Conservation (phyloP, 2,113 vertebrate species). For the Passer montanus region DNA sequence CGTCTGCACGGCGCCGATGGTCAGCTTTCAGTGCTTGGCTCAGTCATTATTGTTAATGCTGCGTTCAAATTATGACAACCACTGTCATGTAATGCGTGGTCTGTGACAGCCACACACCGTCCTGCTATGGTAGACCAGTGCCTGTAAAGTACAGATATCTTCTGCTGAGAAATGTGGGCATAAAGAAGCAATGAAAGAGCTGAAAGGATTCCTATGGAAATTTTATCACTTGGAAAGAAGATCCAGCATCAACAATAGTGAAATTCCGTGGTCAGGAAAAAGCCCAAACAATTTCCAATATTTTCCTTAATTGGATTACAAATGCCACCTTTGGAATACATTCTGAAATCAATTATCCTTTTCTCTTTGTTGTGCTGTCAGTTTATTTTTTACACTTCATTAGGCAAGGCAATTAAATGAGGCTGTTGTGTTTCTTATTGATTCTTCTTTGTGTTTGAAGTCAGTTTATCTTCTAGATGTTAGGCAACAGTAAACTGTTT, state of each 20-base stretch:
- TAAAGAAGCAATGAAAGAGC: background rate
- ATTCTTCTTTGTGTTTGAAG: background rate
- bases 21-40: background rate
- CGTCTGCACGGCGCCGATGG: background rate
- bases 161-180: background rate
- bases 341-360: conserved; percentile 20
- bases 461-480: background rate
- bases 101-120: background rate
- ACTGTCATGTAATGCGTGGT: background rate
- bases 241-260: background rate
- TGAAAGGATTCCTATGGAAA: background rate
- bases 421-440: background rate
- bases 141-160: background rate
- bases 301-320: conserved; percentile 18
- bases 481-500: background rate
- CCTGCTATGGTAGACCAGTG: background rate
- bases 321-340: conserved; percentile 10
- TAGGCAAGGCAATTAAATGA: background rate
- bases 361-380: conserved; percentile 35
- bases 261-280: background rate
- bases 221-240: background rate
- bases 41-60: background rate
- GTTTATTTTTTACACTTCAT: conserved; percentile 11
- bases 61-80: background rate
- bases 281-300: background rate